Evolutionary conservation across 1,140 invertebrate genomes (phyloP).

Genomic region (Papilio machaon): DNA sequence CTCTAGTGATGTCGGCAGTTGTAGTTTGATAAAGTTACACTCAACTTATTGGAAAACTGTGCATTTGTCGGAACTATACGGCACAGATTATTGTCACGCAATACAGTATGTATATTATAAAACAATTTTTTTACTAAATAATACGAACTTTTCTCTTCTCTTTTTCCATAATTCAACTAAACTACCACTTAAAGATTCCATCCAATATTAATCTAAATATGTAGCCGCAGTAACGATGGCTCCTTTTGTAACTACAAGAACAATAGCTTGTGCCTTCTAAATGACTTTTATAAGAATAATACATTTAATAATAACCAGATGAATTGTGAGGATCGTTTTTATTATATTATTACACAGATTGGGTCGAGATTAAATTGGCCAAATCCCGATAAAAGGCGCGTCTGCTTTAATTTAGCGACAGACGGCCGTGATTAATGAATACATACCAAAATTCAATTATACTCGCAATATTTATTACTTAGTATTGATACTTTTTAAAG

Average conservation of each 20-base stretch:
- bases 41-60: background rate
- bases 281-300: background rate
- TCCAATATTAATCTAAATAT: no score
- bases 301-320: background rate
- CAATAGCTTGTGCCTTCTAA: background rate
- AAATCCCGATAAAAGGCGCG: slow-evolving; percentile 3
- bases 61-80: background rate
- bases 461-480: background rate
- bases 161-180: no score
- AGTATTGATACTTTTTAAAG: no score
- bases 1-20: background rate
- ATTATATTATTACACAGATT: background rate
- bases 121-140: background rate
- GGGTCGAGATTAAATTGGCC: slow-evolving; percentile 13
- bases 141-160: no score
- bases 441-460: background rate
- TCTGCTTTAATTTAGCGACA: background rate
- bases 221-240: no score
- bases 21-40: background rate
- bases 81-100: background rate
- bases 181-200: no score
- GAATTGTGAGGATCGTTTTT: background rate
- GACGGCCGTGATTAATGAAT: background rate
- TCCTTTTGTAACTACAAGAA: background rate
- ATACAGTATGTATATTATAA: background rate